A percentile compares a stretch with the other conserved stretches of the same genome.
phyloP scores from a whole-genome alignment of 2,797 vertebrate species.

The Chiloscyllium punctatum region DNA sequence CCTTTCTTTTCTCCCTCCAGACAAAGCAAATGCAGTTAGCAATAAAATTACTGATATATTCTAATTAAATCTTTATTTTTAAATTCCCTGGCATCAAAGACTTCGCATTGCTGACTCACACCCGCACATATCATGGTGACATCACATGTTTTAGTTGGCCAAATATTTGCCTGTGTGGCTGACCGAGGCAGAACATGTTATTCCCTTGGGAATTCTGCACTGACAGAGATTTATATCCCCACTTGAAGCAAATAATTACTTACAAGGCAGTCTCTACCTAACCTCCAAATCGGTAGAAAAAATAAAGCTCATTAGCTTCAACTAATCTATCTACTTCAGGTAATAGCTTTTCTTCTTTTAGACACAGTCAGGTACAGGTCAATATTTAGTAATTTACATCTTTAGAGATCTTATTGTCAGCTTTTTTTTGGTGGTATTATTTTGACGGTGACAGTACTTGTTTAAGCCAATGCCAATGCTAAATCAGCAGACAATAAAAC shows the following conservation, averaged over 20 bases:
- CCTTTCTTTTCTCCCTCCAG: neutral
- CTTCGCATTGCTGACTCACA: neutral
- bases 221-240: conserved; percentile 32
- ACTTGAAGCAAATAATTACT: conserved; percentile 6
- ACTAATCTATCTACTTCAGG: neutral
- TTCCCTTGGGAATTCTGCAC: conserved; percentile 29
- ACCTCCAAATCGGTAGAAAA: neutral
- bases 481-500: neutral
- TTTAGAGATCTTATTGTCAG: neutral
- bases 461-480: neutral
- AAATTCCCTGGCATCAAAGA: neutral
- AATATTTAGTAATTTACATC: neutral
- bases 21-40: neutral
- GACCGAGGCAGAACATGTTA: neutral
- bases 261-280: neutral
- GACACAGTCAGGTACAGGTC: neutral
- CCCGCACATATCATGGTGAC: neutral
- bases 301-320: conserved; percentile 12
- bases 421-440: neutral
- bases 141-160: conserved; percentile 6
- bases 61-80: neutral
- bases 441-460: neutral
- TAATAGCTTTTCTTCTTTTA: neutral
- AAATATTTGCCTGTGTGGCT: conserved; percentile 12
- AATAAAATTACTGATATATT: conserved; percentile 2